A percentile compares a stretch with the other conserved stretches of the same genome.
phyloP scores from a whole-genome alignment of 2,888 invertebrate species.

The Autographa gamma region DNA sequence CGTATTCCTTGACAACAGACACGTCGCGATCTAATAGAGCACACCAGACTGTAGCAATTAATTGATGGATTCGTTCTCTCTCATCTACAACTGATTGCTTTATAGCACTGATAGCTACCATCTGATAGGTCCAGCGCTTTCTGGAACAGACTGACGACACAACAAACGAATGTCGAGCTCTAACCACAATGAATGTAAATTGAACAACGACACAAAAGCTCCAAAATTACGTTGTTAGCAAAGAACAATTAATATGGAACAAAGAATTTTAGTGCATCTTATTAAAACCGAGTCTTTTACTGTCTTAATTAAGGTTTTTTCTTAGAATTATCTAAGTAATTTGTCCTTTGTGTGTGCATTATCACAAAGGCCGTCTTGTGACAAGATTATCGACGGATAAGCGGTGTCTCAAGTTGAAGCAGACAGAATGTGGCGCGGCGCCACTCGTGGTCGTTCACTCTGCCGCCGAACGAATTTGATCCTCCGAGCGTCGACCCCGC shows the following conservation, averaged over 20 bases:
- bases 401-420: constrained; percentile 46
- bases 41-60: constrained; percentile 43
- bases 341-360: background rate
- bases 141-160: constrained; percentile 9
- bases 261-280: background rate
- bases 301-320: background rate
- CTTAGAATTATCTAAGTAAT: background rate
- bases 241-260: background rate
- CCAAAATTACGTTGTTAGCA: background rate
- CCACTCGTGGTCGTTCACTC: constrained; percentile 50
- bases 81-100: constrained; percentile 36
- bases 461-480: constrained; percentile 35
- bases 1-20: constrained; percentile 29
- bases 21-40: constrained; percentile 24
- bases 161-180: background rate
- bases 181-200: background rate
- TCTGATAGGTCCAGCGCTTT: constrained; percentile 9
- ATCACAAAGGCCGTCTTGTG: constrained; percentile 8
- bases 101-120: constrained; percentile 26
- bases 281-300: background rate
- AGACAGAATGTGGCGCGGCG: constrained; percentile 25
- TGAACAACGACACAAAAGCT: background rate
- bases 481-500: constrained; percentile 57
- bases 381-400: constrained; percentile 9
- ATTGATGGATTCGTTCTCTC: constrained; percentile 30